Evolutionary conservation across 2,113 vertebrate genomes (phyloP), one percentile per base, ranked within the genome.

Genomic region (Aramus guarauna): DNA sequence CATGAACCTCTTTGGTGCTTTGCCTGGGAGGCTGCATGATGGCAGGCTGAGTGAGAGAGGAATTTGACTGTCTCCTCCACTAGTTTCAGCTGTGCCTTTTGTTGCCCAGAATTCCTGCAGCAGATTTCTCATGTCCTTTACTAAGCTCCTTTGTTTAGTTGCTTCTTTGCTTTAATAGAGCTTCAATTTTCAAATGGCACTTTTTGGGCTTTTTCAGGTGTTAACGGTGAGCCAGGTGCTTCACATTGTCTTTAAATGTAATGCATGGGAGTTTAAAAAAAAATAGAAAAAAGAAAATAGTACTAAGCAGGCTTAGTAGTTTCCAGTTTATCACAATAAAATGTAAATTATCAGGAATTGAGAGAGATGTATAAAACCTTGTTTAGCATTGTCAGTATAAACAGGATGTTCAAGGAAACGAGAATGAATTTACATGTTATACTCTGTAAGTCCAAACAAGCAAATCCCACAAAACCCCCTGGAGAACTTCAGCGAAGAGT

Each of bases 11-110:
- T 43, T 62, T 47, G 43, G 4, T 78, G 16, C 20, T 67, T 77
- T 81, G 23, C 15, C 58, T 2, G 0, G 48, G 22, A 73, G 24
- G 9, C 22, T 59, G 4, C 1, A 1, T 4, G 17, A 18, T 41
- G 30, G 9, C 16, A 81, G 11, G 4, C 7, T 23, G 15, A 47
- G 32, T 5, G 32, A 68, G 15, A 58, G 30, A 55, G 8, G 29
- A 91, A 24, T 48, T 73, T 58, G 15, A 6, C 27, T 39, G 6
- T 36, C 10, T 36, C 9, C 24, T 36, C 59, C 10, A 12, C 13
- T 21, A 13, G 36, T 68, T 78, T 55, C 52, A 71, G 14, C 30
- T 56, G 3, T 32, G 27, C 9, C 12, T 91, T 83, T 60, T 73
- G 15, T 60, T 67, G 18, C 23, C 26, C 12, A 34, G 39, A 56